Base-by-base conservation (phyloP, 2,797 vertebrate species). In the Phataginus tricuspis region DNA sequence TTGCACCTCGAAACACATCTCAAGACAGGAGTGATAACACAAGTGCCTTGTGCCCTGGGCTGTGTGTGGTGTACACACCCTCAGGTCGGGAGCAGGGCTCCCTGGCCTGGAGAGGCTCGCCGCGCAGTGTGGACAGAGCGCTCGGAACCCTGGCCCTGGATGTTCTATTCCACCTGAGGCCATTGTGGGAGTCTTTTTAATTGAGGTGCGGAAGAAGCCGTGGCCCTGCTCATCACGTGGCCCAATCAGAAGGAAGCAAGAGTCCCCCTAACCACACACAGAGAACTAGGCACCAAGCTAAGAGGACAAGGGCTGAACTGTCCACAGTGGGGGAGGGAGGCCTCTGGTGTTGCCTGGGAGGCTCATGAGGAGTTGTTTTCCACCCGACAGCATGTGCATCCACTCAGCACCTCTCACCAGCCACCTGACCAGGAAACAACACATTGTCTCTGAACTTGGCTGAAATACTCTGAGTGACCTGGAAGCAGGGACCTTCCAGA, bases 401-500 rank as follows among this genome's bases (percentile, higher is more conserved):
- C 77, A 37, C 27, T 31, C 0, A 0, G 80, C n/a, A 14, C 75
- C 59, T 57, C 85, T 66, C 59, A 2, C 4, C 57, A 92, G 93
- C 71, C 68, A 31, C 51, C 7, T 88, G 97, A 90, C 68, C 96
- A 85, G 90, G 57, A 94, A 29, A 63, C 45, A 34, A 1, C 37
- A 86, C 90, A 5, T 18, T 53, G 93, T 87, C 88, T 90, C 86
- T 29, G 69, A 82, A 53, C 89, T 57, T 21, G 11, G 37, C 66
- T 4, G 7, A 39, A 72, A 77, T 2, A 1, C 69, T 69, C 34
- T 49, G 10, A 3, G 19, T 89, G 53, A 19, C 68, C 97, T 27
- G 91, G 64, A 64, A 93, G 31, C 87, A 82, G 93, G 91, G 71
- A 83, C 78, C 91, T 75, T 97, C 95, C 93, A 92, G 90, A 86